These are phyloP conservation scores for Ceyx erithaca DNA, from an alignment of 2,797 vertebrate genomes.

Conservation along the genomic window DNA sequence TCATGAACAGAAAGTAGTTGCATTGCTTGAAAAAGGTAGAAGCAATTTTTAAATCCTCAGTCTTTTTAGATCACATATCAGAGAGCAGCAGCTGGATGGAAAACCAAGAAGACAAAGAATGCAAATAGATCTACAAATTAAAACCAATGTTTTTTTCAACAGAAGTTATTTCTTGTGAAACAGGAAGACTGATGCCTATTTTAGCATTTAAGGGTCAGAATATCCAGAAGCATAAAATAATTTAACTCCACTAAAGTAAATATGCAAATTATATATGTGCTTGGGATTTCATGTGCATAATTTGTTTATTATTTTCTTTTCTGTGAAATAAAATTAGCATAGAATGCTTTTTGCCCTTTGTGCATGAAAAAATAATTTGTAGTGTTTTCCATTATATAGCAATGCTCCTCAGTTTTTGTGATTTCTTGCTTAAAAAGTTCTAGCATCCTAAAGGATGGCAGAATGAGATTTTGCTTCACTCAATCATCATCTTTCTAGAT, in stretches of 20 bases:
- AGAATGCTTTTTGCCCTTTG: background rate
- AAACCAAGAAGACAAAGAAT: conserved; percentile 10
- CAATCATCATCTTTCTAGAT: background rate
- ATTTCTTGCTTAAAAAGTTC: background rate
- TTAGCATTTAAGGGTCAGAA: background rate
- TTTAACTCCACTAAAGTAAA: conserved; percentile 5
- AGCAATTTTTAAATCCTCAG: background rate
- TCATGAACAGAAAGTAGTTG: background rate
- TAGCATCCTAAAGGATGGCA: background rate
- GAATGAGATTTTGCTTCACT: background rate
- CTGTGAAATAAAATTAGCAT: background rate
- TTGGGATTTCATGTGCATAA: background rate
- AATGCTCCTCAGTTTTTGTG: background rate
- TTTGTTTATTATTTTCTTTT: conserved; percentile 31
- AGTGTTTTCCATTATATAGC: background rate
- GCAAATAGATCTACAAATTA: background rate
- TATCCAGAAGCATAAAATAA: background rate
- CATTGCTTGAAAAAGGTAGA: background rate
- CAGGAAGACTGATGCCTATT: background rate
- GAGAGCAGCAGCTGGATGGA: background rate
- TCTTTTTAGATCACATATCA: background rate
- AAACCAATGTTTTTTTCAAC: background rate
- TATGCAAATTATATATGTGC: background rate
- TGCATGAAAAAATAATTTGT: background rate
- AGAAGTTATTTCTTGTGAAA: background rate